A percentile compares a stretch with the other conserved stretches of the same genome.
These are phyloP conservation scores for Nowickia ferox DNA, from an alignment of 2,888 invertebrate species.

Conservation along the genomic window DNA sequence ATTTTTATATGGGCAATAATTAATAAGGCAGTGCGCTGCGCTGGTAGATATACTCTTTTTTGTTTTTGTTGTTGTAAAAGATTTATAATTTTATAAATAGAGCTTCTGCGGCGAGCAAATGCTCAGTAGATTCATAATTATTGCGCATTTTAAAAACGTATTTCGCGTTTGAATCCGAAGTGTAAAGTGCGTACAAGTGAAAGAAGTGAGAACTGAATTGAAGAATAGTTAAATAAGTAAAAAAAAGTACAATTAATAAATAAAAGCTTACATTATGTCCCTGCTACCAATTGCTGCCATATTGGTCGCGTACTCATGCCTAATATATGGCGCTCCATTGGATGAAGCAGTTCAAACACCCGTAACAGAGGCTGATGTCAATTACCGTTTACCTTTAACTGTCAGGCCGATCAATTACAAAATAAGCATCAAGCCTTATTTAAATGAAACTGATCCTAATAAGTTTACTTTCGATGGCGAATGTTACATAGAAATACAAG, in stretches of 20 bases:
- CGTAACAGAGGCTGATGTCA: conserved; percentile 22
- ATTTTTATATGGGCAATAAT: conserved; percentile 1
- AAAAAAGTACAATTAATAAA: background rate
- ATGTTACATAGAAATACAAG: conserved; percentile 83
- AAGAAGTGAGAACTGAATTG: conserved; percentile 16
- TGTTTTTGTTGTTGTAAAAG: conserved; percentile 1
- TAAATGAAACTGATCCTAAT: conserved; percentile 80
- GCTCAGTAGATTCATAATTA: conserved; percentile 72
- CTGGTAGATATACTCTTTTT: background rate
- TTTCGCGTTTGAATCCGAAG: conserved; percentile 17
- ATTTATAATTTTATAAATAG: conserved; percentile 72
- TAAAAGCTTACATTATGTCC: conserved; percentile 50
- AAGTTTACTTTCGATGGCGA: conserved; percentile 81
- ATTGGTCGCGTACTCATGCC: conserved; percentile 74
- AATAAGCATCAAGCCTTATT: conserved; percentile 84
- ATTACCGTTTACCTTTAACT: conserved; percentile 78
- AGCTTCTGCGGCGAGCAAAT: conserved; percentile 38
- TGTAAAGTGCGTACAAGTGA: conserved; percentile 22
- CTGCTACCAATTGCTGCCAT: conserved; percentile 56
- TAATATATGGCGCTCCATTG: conserved; percentile 71
- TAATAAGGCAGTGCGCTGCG: background rate
- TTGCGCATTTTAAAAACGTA: conserved; percentile 33
- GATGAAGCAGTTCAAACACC: conserved; percentile 58
- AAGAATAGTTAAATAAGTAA: background rate
- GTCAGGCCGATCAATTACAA: conserved; percentile 85